phyloP scores from a whole-genome alignment of 2,113 vertebrate species.

The Cryptomyrus ogoouensis region DNA sequence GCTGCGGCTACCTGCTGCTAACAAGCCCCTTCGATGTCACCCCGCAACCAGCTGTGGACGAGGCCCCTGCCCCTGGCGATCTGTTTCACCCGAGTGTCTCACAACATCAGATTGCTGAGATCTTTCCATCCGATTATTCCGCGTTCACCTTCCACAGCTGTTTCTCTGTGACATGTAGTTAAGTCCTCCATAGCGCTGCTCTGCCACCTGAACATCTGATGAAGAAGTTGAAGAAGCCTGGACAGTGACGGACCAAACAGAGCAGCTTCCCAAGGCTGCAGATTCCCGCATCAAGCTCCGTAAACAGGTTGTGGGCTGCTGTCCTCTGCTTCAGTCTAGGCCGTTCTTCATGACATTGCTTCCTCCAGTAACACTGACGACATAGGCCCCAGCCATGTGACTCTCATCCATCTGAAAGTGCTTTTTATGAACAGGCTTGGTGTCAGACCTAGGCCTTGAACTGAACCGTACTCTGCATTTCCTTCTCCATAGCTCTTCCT shows the following conservation, averaged over 20 bases:
- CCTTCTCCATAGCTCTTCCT: neutral
- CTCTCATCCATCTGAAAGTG: neutral
- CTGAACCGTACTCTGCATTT: neutral
- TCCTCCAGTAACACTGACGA: neutral
- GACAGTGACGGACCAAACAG: neutral
- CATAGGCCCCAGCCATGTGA: neutral
- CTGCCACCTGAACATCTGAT: neutral
- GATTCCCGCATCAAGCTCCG: neutral
- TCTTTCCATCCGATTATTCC: neutral
- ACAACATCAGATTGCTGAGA: neutral
- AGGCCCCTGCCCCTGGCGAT: neutral
- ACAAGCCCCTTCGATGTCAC: neutral
- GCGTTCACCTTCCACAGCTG: neutral
- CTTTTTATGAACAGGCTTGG: neutral
- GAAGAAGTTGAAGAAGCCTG: neutral
- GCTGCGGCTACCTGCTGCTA: neutral
- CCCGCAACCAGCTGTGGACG: neutral
- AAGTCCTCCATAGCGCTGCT: neutral
- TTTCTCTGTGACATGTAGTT: neutral
- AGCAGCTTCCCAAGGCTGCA: neutral
- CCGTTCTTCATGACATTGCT: neutral
- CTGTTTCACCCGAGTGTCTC: neutral
- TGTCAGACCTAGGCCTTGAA: neutral
- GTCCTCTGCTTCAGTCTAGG: neutral
- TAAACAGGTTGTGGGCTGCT: too few relatives aligned